Evolutionary conservation across 2,888 invertebrate genomes (phyloP), one percentile per base, ranked within the genome.

Genomic region (Creontiades dilutus): DNA sequence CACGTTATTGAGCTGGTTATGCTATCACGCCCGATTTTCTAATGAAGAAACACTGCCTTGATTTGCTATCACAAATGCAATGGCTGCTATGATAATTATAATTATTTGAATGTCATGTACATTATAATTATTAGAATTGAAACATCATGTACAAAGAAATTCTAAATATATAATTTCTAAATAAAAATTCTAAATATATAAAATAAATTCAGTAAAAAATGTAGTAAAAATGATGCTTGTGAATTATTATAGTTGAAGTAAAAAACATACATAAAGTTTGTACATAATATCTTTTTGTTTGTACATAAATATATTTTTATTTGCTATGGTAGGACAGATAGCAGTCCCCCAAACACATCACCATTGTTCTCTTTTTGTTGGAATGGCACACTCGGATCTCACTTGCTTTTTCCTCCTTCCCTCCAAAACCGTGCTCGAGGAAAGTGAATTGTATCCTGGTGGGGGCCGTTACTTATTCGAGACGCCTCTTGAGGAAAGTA

Each of bases 211-310:
- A 46, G 46, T 46, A 80, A 80, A 46, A 80, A 46, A 80, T 7
- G 46, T 80, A 37, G 46, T 46, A 80, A 80, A 80, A 80, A 80
- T 16, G 78, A 80, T 80, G 28, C 46, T 47, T 80, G 78, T 80
- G 46, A 80, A 80, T 80, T 7, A 80, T 16, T 80, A 46, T 47
- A 46, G 46, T 37, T 80, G 78, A 80, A 80, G 78, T 80, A 80
- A 4, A 80, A 80, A 80, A 80, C 37, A 80, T 80, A 46, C 78
- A 80, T 80, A 80, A 80, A n/a, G 78, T 80, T 80, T 47, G 46
- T 80, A 46, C 78, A 80, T 80, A 80, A 47, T 16, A 80, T 80
- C 78, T 80, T 80, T n/a, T n/a, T n/a, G n/a, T n/a, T n/a, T n/a
- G n/a, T n/a, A n/a, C n/a, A 80, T 80, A 47, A 23, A 76, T 76